Evolutionary conservation across 35 echinoderm and acorn worm species (phyloP).

Genomic region (Chiridota heheva): DNA sequence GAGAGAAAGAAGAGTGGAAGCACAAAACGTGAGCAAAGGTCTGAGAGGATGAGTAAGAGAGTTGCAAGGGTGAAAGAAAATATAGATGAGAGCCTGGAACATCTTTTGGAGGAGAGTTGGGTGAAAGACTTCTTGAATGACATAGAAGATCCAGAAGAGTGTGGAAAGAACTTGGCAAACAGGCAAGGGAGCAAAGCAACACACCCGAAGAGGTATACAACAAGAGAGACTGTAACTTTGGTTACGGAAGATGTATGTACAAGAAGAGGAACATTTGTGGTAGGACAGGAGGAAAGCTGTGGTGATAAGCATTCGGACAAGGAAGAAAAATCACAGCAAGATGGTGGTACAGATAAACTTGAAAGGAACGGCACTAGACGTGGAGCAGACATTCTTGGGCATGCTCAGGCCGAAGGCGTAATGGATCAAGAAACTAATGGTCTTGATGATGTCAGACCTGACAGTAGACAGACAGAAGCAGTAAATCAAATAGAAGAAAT

Average conservation of each 20-base stretch:
- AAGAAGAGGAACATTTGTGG: not conserved
- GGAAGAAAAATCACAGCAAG: not conserved
- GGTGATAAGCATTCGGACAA: not conserved
- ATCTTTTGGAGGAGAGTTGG: conserved; percentile 25
- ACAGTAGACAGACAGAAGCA: too few relatives aligned
- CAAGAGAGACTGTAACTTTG: not conserved
- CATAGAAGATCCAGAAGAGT: conserved; percentile 3
- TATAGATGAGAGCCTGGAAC: conserved; percentile 2
- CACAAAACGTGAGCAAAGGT: not conserved
- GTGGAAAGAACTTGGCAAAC: not conserved
- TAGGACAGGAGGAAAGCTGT: not conserved
- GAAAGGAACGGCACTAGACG: too few relatives aligned
- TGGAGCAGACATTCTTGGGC: too few relatives aligned
- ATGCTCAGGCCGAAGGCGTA: too few relatives aligned
- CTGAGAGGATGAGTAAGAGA: not conserved
- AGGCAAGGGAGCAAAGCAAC: too few relatives aligned
- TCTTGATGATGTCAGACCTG: too few relatives aligned
- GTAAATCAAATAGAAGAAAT: too few relatives aligned
- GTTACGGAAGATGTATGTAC: not conserved
- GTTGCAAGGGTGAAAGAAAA: not conserved
- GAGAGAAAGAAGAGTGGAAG: not conserved
- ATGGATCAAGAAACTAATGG: too few relatives aligned
- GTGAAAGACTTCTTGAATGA: conserved; percentile 50
- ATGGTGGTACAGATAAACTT: too few relatives aligned
- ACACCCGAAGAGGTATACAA: too few relatives aligned